phyloP scores from a whole-genome alignment of 2,113 vertebrate species.

The Typhlomys cinereus region DNA sequence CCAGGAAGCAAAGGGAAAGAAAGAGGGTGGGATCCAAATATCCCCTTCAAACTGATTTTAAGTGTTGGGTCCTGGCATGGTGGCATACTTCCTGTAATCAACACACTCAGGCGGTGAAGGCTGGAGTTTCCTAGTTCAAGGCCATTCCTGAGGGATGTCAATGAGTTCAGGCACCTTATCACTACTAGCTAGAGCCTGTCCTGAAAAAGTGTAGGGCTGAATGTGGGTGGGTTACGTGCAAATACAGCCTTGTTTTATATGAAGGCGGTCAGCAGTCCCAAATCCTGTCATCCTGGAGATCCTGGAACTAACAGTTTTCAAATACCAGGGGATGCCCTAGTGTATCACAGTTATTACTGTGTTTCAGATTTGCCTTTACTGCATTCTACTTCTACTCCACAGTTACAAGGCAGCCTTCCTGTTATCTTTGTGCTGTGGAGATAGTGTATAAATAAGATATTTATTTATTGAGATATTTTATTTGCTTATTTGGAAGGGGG shows the following conservation, averaged over 20 bases:
- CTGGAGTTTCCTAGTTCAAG: background rate
- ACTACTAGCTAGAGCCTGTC: background rate
- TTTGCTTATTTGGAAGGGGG: too few relatives aligned
- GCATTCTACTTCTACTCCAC: background rate
- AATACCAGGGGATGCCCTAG: background rate
- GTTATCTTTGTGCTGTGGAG: background rate
- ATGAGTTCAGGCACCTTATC: too few relatives aligned
- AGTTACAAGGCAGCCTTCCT: slow-evolving; percentile 20
- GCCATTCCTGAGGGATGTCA: too few relatives aligned
- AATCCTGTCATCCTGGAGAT: background rate
- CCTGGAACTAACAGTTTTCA: background rate
- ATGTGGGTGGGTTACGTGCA: background rate
- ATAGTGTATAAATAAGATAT: background rate
- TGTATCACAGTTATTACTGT: background rate
- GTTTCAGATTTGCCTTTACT: background rate
- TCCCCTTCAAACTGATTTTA: background rate
- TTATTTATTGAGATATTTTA: too few relatives aligned
- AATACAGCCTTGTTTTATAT: background rate
- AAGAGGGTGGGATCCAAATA: background rate
- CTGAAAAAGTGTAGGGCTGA: background rate
- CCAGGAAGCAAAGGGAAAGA: background rate
- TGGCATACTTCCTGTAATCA: background rate
- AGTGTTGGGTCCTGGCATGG: background rate
- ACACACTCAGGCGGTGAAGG: background rate
- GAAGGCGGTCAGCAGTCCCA: background rate